phyloP scores from a whole-genome alignment of 2,113 vertebrate species.

The Sebastes fasciatus region DNA sequence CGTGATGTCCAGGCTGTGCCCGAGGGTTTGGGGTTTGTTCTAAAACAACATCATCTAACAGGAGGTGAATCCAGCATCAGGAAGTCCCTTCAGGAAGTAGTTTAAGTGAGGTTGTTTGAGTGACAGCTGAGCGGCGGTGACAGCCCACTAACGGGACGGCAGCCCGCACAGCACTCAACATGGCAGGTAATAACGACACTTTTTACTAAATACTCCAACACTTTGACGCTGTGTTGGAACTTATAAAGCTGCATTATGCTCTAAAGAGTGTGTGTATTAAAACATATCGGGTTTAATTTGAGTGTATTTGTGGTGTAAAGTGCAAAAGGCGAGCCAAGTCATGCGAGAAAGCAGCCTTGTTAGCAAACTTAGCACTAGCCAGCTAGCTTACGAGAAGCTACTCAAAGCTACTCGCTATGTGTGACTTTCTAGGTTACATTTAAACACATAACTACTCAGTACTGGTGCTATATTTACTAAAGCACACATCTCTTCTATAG shows the following conservation, averaged over 20 bases:
- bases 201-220: conserved; percentile 46
- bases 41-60: conserved; percentile 2
- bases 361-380: conserved; percentile 75
- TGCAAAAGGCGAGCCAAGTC: conserved; percentile 50
- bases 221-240: not conserved
- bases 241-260: rapidly evolving
- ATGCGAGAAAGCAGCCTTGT: conserved; percentile 66
- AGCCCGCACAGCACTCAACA: conserved; percentile 85
- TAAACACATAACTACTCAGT: not conserved
- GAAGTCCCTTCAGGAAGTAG: conserved; percentile 83
- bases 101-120: conserved; percentile 68
- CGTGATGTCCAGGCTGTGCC: conserved; percentile 45
- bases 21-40: conserved; percentile 8
- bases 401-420: conserved; percentile 44
- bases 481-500: no score
- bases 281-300: not conserved
- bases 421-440: not conserved
- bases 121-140: conserved; percentile 82
- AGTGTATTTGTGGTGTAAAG: conserved; percentile 16
- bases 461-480: no score
- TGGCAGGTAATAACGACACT: conserved; percentile 84
- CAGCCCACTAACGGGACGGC: conserved; percentile 81
- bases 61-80: conserved; percentile 39
- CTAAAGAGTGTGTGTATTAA: not conserved
- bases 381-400: conserved; percentile 60